Evolutionary conservation across 1,140 invertebrate species (phyloP).

Genomic region (Euschistus heros): DNA sequence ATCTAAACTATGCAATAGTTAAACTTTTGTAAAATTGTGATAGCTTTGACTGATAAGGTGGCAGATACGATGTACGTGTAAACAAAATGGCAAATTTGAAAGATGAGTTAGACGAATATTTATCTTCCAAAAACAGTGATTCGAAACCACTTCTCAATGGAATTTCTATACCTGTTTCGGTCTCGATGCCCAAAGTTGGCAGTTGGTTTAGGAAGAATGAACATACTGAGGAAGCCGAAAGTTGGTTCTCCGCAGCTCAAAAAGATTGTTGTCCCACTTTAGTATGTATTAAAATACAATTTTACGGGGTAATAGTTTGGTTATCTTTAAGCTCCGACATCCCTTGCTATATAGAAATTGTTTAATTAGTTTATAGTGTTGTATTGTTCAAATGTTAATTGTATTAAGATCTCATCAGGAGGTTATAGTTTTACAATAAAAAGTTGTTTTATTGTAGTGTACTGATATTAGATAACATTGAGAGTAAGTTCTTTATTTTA

Average conservation of each 20-base stretch:
- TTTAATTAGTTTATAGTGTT: too few relatives aligned
- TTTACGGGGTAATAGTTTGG: neutral
- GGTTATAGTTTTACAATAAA: too few relatives aligned
- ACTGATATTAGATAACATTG: too few relatives aligned
- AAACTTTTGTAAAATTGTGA: too few relatives aligned
- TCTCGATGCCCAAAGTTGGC: slow-evolving; percentile 44
- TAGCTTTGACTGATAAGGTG: too few relatives aligned
- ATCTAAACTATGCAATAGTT: too few relatives aligned
- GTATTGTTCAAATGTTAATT: too few relatives aligned
- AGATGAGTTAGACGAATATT: slow-evolving; percentile 68
- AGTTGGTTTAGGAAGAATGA: slow-evolving; percentile 43
- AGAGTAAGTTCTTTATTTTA: too few relatives aligned
- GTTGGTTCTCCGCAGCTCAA: slow-evolving; percentile 57
- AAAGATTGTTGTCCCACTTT: slow-evolving; percentile 62
- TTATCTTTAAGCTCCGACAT: too few relatives aligned
- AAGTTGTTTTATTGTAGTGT: too few relatives aligned
- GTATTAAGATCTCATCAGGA: too few relatives aligned
- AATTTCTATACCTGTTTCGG: slow-evolving; percentile 49
- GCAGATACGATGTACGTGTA: neutral
- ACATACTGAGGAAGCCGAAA: slow-evolving; percentile 39
- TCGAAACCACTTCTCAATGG: slow-evolving; percentile 48
- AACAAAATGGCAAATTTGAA: slow-evolving; percentile 62
- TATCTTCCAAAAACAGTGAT: slow-evolving; percentile 51
- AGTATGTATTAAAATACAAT: slow-evolving; percentile 40
- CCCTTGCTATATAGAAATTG: too few relatives aligned